Conservation (phyloP, 2,888 invertebrate genomes). For the Oscheius sp. region DNA sequence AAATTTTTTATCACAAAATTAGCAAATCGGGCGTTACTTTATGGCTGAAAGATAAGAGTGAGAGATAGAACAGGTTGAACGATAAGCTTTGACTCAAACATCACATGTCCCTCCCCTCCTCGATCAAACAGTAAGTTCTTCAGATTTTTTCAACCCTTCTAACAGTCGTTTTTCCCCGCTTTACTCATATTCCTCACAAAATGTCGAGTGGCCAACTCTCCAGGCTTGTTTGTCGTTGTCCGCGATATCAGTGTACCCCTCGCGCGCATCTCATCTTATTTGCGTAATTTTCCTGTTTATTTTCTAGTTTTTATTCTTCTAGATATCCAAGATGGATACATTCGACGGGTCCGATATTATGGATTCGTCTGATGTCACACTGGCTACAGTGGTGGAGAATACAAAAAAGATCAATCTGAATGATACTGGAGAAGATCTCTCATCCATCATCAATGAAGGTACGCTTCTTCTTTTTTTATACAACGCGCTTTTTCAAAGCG, state of each 20-base stretch:
- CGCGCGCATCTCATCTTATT: conserved; percentile 17
- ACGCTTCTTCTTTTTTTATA: neutral
- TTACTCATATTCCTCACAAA: too few species aligned
- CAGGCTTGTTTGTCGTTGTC: conserved; percentile 24
- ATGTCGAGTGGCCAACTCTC: conserved; percentile 23
- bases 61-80: too few species aligned
- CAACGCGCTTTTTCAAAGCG: neutral
- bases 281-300: conserved; percentile 22
- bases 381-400: conserved; percentile 25
- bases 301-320: neutral
- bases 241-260: conserved; percentile 27
- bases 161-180: too few species aligned
- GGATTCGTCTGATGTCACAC: conserved; percentile 31
- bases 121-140: too few species aligned
- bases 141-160: too few species aligned
- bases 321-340: conserved; percentile 12
- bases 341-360: conserved; percentile 26
- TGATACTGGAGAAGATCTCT: conserved; percentile 22
- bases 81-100: too few species aligned
- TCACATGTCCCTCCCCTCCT: too few species aligned
- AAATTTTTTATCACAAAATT: too few species aligned
- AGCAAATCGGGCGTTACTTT: too few species aligned
- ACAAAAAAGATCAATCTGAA: conserved; percentile 18
- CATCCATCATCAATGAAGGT: conserved; percentile 26
- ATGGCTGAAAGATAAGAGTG: too few species aligned